Conservation (phyloP, 2,888 invertebrate species). For the Drosophila vallismaia region DNA sequence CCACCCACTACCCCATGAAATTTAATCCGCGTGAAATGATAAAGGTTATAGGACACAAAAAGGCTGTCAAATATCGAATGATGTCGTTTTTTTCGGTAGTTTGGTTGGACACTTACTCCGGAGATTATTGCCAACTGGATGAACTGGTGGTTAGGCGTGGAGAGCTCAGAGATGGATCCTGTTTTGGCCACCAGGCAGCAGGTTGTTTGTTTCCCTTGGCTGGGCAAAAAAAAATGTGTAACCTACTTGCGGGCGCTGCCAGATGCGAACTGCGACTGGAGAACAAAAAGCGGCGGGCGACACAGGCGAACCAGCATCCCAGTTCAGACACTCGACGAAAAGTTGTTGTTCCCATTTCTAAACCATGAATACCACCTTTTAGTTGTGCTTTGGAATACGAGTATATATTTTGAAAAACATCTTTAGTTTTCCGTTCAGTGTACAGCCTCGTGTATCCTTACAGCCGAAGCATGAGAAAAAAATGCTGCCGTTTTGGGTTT, state of each 20-base stretch:
- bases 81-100: background rate
- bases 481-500: conserved; percentile 24
- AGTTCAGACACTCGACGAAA: conserved; percentile 12
- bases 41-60: conserved; percentile 3
- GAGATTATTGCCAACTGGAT: background rate
- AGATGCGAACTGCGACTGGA: conserved; percentile 62
- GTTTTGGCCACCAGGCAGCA: background rate
- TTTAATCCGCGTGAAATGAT: background rate
- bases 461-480: conserved; percentile 48
- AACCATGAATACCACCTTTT: too few species aligned
- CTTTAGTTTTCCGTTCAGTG: background rate
- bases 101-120: background rate
- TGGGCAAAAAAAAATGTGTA: conserved; percentile 62
- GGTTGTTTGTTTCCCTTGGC: conserved; percentile 22
- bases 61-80: background rate
- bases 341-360: background rate
- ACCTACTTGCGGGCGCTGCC: conserved; percentile 74
- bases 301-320: conserved; percentile 57
- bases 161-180: background rate
- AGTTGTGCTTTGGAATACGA: too few species aligned
- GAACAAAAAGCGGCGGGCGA: conserved; percentile 15
- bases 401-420: background rate
- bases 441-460: conserved; percentile 20
- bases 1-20: background rate
- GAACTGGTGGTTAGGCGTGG: conserved; percentile 4